Conservation (phyloP, 2,797 vertebrate species). For the Sebastes steindachneri region DNA sequence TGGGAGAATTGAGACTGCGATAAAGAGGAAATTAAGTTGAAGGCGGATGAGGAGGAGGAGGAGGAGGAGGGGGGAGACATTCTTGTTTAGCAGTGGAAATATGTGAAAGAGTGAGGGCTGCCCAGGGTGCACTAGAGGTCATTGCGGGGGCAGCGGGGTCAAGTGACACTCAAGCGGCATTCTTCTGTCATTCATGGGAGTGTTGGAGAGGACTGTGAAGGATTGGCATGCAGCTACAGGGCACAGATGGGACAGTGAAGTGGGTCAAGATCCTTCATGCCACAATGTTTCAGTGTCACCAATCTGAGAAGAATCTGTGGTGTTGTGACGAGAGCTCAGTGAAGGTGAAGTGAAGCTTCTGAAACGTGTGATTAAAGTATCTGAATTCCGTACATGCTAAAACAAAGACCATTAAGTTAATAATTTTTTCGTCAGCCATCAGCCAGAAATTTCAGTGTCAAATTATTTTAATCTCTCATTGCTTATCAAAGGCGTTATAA, state of each 20-base stretch:
- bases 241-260: conserved; percentile 46
- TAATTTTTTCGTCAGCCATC: background rate
- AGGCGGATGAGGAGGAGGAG: conserved; percentile 31
- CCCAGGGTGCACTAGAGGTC: conserved; percentile 71
- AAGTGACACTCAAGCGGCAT: conserved; percentile 81
- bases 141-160: conserved; percentile 72
- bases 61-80: conserved; percentile 6
- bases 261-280: conserved; percentile 34
- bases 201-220: conserved; percentile 46
- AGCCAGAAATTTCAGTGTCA: conserved; percentile 26
- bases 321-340: background rate
- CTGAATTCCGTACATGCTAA: background rate
- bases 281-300: conserved; percentile 18
- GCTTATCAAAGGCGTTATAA: conserved; percentile 62
- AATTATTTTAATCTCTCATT: conserved; percentile 54
- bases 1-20: conserved; percentile 46
- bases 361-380: conserved; percentile 11
- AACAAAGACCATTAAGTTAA: background rate
- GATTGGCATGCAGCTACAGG: conserved; percentile 37
- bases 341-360: background rate
- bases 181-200: conserved; percentile 63
- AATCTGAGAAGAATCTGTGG: background rate
- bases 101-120: conserved; percentile 59
- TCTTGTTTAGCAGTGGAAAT: conserved; percentile 56
- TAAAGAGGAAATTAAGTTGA: conserved; percentile 54